phyloP scores from a whole-genome alignment of 2,113 vertebrate species.

The Chiloscyllium plagiosum region DNA sequence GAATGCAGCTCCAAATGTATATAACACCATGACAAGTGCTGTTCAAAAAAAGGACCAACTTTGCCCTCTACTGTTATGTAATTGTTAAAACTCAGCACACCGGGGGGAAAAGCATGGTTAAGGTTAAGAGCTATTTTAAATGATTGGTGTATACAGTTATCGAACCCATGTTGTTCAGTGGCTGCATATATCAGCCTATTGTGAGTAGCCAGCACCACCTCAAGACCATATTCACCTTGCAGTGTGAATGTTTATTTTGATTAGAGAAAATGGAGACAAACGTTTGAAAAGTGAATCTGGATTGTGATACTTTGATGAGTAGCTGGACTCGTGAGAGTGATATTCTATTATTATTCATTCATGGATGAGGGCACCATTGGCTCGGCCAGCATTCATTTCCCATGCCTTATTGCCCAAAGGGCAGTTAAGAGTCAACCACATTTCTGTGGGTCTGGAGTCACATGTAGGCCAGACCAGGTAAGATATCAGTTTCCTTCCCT shows the following conservation, averaged over 20 bases:
- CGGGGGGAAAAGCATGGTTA: background rate
- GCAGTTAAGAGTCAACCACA: too few relatives aligned
- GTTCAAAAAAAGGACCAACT: conserved; percentile 25
- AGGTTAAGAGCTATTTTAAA: background rate
- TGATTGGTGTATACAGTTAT: background rate
- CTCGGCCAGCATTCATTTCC: too few relatives aligned
- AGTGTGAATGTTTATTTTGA: background rate
- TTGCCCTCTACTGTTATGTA: conserved; percentile 33
- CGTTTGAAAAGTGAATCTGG: background rate
- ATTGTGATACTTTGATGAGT: background rate
- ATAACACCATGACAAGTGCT: background rate
- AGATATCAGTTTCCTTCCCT: too few relatives aligned
- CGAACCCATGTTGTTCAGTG: background rate
- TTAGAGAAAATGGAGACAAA: too few relatives aligned
- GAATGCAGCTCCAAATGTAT: background rate
- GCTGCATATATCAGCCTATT: background rate
- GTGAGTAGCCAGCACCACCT: background rate
- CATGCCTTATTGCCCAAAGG: too few relatives aligned
- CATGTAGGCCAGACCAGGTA: too few relatives aligned
- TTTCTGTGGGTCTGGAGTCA: too few relatives aligned
- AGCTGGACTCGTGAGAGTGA: background rate
- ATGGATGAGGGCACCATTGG: too few relatives aligned
- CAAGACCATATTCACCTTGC: background rate
- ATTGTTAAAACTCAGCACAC: background rate
- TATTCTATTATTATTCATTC: too few relatives aligned